Base-by-base conservation (phyloP, 2,113 vertebrate species). In the Ursus arctos region DNA sequence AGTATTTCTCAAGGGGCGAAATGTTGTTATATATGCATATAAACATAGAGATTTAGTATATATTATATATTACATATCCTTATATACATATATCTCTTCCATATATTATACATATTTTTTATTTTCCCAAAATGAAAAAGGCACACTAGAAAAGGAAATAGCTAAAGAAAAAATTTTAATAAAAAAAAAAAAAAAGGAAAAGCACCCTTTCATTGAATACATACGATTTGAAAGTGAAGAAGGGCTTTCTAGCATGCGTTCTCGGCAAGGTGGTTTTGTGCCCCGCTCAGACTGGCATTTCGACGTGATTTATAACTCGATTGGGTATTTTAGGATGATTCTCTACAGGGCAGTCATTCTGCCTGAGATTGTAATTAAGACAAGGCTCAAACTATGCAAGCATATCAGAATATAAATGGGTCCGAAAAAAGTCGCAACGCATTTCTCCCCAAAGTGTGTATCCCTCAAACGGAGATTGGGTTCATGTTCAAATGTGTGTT, bases 201-300 rank as follows among this genome's bases (percentile, higher is more conserved):
- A n/a, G 15, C 9, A 16, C 1, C 26, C 9, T 9, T 51, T 51
- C n/a, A 51, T 1, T 8, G 19, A 14, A 18, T 2, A 22, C 22
- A 21, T 8, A 8, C 0, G 14, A 6, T 28, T 4, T 6, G 21
- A 21, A 61, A 19, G 16, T 7, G 0, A 33, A 49, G 40, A 36
- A 28, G 26, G 12, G 4, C 53, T 19, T 8, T 7, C 4, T 0
- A 19, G 49, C 15, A 13, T 3, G 4, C 7, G 16, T 85, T 33
- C 33, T 59, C 26, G 43, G 43, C 43, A 43, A 43, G 43, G 43
- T 43, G 43, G 43, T 43, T 43, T 43, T 43, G 43, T 43, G 43
- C 6, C 43, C 43, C 43, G 4, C 43, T 43, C 36, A 40, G 15
- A 24, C 24, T 3, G 9, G 33, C 13, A 8, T 69, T 53, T 61